Evolutionary conservation across 2,113 vertebrate genomes (phyloP), one percentile per base, ranked within the genome.

Genomic region (Syrrhaptes paradoxus): DNA sequence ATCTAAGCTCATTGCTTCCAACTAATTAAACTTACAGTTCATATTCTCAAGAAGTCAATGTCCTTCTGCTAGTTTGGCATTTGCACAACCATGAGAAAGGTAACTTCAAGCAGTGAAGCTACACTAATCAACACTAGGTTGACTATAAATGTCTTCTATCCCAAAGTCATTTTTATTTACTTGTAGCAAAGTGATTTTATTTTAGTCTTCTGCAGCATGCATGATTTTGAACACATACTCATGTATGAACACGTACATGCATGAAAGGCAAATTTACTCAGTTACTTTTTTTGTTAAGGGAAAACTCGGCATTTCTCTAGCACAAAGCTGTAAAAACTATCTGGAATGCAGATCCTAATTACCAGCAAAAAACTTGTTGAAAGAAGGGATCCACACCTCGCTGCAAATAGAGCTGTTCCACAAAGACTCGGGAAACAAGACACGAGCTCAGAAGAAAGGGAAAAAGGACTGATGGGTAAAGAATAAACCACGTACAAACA

Each of bases 281-380:
- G 45, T 55, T 55, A 86, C 65, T 92, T 55, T 71, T 74, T 59
- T 59, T 68, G 6, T 78, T 90, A 84, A 55, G 70, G 72, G 26
- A 73, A 78, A 90, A 93, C 61, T 87, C 95, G 93, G 93, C 94
- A 61, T 81, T 87, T 92, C 80, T 89, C 57, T 92, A 89, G 70
- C 74, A 83, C n/a, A 87, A 81, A 95, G 65, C 68, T 89, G n/a
- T 67, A 89, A 61, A 90, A 95, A 52, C 55, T 89, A 52, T 46
- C 45, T 75, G 95, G 93, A 96, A 96, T 89, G 91, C 70, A 92
- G 93, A 96, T 93, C 86, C 65, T 95, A 95, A 97, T 95, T 89
- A 78, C 59, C 38, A 92, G 65, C 31, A 41, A 72, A 95, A 90
- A 94, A 82, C 68, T 12, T 84, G 87, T 7, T 96, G 95, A 95